Percentiles rank a stretch among this genome's conserved stretches.
Conservation (phyloP, 2,888 invertebrate genomes). For the Falcaria lacertinaria region DNA sequence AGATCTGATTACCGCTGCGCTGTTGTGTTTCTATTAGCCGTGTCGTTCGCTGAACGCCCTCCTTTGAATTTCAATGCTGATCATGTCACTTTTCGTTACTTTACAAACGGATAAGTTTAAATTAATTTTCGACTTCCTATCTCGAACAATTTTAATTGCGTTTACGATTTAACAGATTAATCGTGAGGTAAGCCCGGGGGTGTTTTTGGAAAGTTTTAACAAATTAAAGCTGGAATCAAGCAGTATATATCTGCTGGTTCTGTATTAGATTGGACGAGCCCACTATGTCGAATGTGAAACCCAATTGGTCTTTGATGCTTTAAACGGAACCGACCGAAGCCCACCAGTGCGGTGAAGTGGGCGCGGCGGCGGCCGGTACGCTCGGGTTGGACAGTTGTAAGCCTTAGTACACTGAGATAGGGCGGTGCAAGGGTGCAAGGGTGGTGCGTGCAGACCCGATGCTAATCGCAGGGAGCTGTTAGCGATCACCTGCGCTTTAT, state of each 20-base stretch:
- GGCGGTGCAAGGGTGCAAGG: constrained; percentile 3
- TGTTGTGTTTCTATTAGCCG: constrained; percentile 56
- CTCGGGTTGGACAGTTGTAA: constrained; percentile 12
- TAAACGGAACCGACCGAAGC: constrained; percentile 60
- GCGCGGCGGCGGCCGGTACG: constrained; percentile 11
- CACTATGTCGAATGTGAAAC: constrained; percentile 65
- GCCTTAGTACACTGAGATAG: constrained; percentile 19
- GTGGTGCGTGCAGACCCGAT: constrained; percentile 34
- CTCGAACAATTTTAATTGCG: constrained; percentile 1
- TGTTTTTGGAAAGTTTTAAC: neutral
- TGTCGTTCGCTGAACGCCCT: constrained; percentile 19
- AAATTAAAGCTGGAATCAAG: constrained; percentile 14
- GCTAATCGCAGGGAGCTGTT: constrained; percentile 66
- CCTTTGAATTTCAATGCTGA: constrained; percentile 41
- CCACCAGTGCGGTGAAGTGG: constrained; percentile 35
- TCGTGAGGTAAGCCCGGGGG: neutral
- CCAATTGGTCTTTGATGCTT: constrained; percentile 71
- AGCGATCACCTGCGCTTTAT: constrained; percentile 69
- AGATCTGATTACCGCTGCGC: constrained; percentile 43
- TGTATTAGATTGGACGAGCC: constrained; percentile 64
- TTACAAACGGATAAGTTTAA: constrained; percentile 24
- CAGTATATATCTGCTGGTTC: constrained; percentile 14
- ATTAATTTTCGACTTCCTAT: constrained; percentile 30
- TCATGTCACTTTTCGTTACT: constrained; percentile 38
- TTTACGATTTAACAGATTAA: neutral